A percentile compares a stretch with the other conserved stretches of the same genome.
Conservation (phyloP, 2,888 invertebrate genomes). For the Troides helena region DNA sequence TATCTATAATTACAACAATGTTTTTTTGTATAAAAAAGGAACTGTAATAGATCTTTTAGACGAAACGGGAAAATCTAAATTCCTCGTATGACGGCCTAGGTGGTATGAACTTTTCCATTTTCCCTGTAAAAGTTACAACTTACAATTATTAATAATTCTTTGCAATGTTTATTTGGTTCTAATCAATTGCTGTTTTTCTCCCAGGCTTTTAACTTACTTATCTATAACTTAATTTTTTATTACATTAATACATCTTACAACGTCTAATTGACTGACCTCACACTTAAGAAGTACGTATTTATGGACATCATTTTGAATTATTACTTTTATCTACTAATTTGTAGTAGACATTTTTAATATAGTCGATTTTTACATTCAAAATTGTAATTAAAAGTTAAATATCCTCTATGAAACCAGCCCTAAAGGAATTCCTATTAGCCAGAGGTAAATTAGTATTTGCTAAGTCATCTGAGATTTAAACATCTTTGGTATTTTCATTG, state of each 20-base stretch:
- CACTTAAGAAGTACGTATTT: too few relatives aligned
- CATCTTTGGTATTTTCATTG: background rate
- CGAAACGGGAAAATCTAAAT: constrained; percentile 82
- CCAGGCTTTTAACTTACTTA: too few relatives aligned
- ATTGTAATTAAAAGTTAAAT: background rate
- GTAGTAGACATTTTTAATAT: background rate
- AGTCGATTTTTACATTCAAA: background rate
- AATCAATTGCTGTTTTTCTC: background rate
- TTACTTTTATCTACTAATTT: background rate
- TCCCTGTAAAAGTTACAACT: constrained; percentile 58
- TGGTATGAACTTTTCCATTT: constrained; percentile 85
- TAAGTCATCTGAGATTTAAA: background rate
- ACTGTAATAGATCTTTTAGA: constrained; percentile 76
- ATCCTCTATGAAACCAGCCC: background rate
- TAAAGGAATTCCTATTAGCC: background rate
- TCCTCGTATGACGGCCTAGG: constrained; percentile 63
- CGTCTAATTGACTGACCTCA: too few relatives aligned
- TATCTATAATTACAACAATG: constrained; percentile 63
- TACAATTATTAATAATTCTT: background rate
- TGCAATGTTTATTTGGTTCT: background rate
- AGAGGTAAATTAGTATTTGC: background rate
- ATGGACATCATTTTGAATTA: too few relatives aligned
- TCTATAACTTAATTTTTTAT: too few relatives aligned
- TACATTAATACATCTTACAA: too few relatives aligned
- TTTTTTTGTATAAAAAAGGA: constrained; percentile 82